Percentiles rank a stretch among this genome's conserved stretches.
phyloP scores from a whole-genome alignment of 2,888 invertebrate species.

The Notocelia uddmanniana region DNA sequence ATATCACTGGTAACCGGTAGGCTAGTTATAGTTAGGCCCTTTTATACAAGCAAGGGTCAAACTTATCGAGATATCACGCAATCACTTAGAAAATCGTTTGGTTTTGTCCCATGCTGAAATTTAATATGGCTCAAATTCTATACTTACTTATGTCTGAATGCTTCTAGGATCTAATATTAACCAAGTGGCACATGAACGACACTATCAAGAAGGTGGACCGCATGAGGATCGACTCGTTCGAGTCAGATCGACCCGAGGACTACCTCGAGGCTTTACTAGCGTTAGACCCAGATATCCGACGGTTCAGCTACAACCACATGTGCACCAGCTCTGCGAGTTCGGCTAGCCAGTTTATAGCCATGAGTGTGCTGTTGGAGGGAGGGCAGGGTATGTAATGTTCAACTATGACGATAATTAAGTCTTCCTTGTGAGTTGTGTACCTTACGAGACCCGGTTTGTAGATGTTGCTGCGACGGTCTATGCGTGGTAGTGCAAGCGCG shows the following conservation, averaged over 20 bases:
- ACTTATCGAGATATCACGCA: no score
- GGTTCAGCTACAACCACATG: conserved; percentile 72
- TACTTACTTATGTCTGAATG: background rate
- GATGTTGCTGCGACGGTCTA: no score
- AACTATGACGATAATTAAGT: background rate
- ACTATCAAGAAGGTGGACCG: conserved; percentile 62
- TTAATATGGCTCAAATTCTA: no score
- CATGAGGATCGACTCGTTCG: conserved; percentile 62
- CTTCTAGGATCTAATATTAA: conserved; percentile 61
- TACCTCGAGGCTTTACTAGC: conserved; percentile 67
- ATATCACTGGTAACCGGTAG: no score
- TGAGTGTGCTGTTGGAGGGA: conserved; percentile 83
- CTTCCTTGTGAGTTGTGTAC: background rate
- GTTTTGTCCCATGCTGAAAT: no score
- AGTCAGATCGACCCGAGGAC: conserved; percentile 55
- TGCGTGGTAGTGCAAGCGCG: no score
- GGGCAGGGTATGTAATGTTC: conserved; percentile 66
- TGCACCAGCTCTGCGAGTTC: conserved; percentile 78
- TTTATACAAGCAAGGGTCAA: no score
- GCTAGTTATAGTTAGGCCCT: no score
- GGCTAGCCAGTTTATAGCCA: conserved; percentile 83
- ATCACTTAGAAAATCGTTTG: no score
- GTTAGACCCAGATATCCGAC: conserved; percentile 53
- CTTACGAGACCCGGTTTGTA: no score
- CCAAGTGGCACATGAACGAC: conserved; percentile 61